Conservation (phyloP, 1,140 invertebrate genomes). For the Halyomorpha halys region DNA sequence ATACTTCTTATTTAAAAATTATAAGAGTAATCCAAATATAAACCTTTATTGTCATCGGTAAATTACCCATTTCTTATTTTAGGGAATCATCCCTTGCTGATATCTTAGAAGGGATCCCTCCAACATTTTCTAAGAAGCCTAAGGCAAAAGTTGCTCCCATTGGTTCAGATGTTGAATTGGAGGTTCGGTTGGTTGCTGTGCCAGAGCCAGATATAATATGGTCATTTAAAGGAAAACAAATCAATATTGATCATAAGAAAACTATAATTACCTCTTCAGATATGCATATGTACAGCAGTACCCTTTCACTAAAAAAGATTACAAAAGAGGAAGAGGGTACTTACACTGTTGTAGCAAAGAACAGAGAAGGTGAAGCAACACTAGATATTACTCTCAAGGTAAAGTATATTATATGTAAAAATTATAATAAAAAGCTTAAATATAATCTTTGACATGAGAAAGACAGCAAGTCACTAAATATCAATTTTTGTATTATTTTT, state of each 20-base stretch:
- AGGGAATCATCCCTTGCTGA: conserved; percentile 82
- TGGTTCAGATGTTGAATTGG: conserved; percentile 64
- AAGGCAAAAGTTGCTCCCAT: conserved; percentile 73
- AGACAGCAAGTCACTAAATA: too few species aligned
- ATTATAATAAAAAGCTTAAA: too few species aligned
- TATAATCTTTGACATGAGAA: too few species aligned
- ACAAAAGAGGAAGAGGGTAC: conserved; percentile 68
- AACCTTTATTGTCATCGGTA: too few species aligned
- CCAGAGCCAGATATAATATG: conserved; percentile 82
- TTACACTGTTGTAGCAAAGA: conserved; percentile 79
- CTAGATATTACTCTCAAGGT: conserved; percentile 73
- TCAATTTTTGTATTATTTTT: too few species aligned
- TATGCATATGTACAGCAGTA: conserved; percentile 80
- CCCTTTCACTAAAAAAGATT: conserved; percentile 65
- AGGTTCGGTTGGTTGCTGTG: conserved; percentile 75
- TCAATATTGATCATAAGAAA: conserved; percentile 56
- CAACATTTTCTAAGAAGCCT: conserved; percentile 81
- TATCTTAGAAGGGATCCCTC: conserved; percentile 82
- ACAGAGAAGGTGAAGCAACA: conserved; percentile 78
- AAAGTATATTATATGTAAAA: neutral
- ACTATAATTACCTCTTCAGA: conserved; percentile 66
- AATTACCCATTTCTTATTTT: neutral
- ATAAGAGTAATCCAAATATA: too few species aligned
- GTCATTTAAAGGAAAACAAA: conserved; percentile 62
- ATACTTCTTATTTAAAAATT: neutral